Evolutionary conservation across 1,140 invertebrate genomes (phyloP).

Genomic region (Temnothorax longispinosus): DNA sequence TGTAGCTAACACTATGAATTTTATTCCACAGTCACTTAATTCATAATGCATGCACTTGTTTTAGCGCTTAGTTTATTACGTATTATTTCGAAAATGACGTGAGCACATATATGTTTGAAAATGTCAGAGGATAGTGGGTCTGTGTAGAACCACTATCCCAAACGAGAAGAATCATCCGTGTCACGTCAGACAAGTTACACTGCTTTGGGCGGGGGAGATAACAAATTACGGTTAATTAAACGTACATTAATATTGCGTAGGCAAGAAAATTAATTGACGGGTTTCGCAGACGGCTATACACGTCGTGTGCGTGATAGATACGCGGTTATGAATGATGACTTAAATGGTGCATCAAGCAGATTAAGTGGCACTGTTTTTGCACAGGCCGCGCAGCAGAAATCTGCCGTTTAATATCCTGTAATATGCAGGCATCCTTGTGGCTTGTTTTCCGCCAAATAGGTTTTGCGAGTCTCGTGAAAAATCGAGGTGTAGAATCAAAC

Average conservation of each 20-base stretch:
- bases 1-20: background rate
- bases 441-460: background rate
- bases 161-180: background rate
- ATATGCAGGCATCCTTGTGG: background rate
- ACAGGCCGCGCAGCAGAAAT: background rate
- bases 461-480: constrained; percentile 5
- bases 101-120: background rate
- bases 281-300: background rate
- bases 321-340: constrained; percentile 39
- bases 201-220: background rate
- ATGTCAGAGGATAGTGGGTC: background rate
- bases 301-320: constrained; percentile 32
- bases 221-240: constrained; percentile 41
- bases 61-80: background rate
- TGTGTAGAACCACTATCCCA: background rate
- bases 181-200: background rate
- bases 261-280: constrained; percentile 51
- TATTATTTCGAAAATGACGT: background rate
- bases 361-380: constrained; percentile 42
- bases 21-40: background rate
- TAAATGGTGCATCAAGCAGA: constrained; percentile 47
- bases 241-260: constrained; percentile 37
- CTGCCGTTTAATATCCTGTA: constrained; percentile 8
- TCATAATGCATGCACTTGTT: background rate
- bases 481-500: background rate